phyloP scores from a whole-genome alignment of 2,797 vertebrate genomes.

The Borostomias antarcticus region DNA sequence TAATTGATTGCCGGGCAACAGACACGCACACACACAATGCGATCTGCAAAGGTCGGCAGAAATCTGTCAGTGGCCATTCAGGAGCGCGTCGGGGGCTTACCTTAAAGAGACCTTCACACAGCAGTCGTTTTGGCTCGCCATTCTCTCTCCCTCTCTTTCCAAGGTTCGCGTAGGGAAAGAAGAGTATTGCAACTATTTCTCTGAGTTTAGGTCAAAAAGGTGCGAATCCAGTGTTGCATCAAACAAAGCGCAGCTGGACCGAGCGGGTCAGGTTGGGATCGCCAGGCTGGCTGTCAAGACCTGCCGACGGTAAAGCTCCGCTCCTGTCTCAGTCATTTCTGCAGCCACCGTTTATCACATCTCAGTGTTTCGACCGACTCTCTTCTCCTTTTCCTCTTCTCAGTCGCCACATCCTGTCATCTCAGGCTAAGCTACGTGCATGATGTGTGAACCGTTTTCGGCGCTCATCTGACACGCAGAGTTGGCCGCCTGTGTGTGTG shows the following conservation, averaged over 20 bases:
- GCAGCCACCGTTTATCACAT: constrained; percentile 35
- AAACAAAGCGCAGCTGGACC: constrained; percentile 37
- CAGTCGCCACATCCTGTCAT: constrained; percentile 65
- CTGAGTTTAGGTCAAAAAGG: constrained; percentile 14
- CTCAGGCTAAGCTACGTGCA: constrained; percentile 23
- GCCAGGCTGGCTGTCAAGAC: constrained; percentile 59
- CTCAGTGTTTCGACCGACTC: constrained; percentile 9
- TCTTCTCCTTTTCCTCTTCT: constrained; percentile 18
- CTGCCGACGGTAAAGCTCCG: constrained; percentile 50
- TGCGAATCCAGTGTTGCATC: constrained; percentile 34
- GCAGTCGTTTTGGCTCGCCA: constrained; percentile 89
- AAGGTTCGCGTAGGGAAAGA: constrained; percentile 19
- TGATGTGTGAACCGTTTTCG: constrained; percentile 29
- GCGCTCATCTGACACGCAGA: constrained; percentile 37
- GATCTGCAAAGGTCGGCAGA: constrained; percentile 46
- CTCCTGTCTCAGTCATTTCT: constrained; percentile 48
- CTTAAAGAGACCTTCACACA: constrained; percentile 93
- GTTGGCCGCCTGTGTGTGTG: constrained; percentile 4
- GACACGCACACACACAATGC: constrained; percentile 62
- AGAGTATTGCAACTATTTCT: constrained; percentile 18
- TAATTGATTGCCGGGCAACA: constrained; percentile 21
- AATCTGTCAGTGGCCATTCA: constrained; percentile 40
- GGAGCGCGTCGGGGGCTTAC: constrained; percentile 68
- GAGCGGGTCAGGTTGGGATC: constrained; percentile 61
- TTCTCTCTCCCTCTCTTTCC: constrained; percentile 57